These are phyloP conservation scores for Cancer borealis DNA, from an alignment of 2,888 invertebrate genomes.

Conservation along the genomic window DNA sequence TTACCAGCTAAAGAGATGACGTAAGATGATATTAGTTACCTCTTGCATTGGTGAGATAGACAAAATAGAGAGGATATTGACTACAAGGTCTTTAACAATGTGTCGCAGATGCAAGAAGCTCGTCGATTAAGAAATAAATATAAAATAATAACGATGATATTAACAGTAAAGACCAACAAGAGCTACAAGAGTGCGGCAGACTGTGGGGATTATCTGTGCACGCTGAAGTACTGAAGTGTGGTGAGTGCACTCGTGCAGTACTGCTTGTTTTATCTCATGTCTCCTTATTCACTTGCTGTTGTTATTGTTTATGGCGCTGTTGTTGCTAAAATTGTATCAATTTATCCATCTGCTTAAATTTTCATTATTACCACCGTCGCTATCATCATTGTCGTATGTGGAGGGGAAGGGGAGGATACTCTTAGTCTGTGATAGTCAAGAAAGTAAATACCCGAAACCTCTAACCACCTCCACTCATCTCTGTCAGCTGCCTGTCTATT, in stretches of 20 bases:
- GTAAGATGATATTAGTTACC: too few relatives aligned
- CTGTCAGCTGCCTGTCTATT: too few relatives aligned
- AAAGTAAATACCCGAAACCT: too few relatives aligned
- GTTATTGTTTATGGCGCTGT: background rate
- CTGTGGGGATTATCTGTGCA: background rate
- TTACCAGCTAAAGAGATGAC: too few relatives aligned
- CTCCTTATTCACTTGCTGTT: background rate
- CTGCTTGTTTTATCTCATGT: background rate
- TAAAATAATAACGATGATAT: background rate
- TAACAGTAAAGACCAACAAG: background rate
- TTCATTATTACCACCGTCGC: background rate
- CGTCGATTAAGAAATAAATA: too few relatives aligned
- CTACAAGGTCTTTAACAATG: background rate
- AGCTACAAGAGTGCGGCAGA: background rate
- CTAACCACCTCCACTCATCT: too few relatives aligned
- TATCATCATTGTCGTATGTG: background rate
- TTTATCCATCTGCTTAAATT: background rate
- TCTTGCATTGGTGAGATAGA: background rate
- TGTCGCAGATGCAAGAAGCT: background rate
- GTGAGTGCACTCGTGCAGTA: conserved; percentile 20
- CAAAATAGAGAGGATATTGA: background rate
- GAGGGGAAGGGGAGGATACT: background rate
- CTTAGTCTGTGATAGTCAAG: too few relatives aligned
- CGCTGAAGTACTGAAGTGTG: background rate
- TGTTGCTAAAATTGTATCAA: background rate